Percentiles rank a stretch among this genome's conserved stretches.
Evolutionary conservation across 64 coral and sea anemone genomes (phyloP).

Genomic region (Trachythela sp.): DNA sequence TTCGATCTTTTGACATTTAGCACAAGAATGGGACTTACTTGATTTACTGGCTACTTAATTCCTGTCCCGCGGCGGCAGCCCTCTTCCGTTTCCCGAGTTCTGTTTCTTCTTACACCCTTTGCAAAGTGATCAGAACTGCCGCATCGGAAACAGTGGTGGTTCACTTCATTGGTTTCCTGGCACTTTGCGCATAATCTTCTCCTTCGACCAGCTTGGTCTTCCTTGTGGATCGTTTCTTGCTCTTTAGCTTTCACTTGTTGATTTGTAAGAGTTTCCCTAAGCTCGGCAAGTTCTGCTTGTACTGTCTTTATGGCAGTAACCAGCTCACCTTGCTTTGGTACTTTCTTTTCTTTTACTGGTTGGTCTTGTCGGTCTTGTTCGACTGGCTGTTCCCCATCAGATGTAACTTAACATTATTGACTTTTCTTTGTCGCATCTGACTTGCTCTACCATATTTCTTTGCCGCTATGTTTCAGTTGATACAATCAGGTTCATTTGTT

Average conservation of each 20-base stretch:
- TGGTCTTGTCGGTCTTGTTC: too few relatives aligned
- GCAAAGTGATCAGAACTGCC: constrained; percentile 48
- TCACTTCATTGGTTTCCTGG: constrained; percentile 1
- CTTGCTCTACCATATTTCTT: not conserved
- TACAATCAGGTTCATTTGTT: too few relatives aligned
- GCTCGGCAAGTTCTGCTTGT: constrained; percentile 14
- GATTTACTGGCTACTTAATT: constrained; percentile 14
- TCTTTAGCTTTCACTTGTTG: constrained; percentile 16
- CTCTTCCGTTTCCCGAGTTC: constrained; percentile 28
- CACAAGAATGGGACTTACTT: constrained; percentile 21
- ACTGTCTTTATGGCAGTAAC: constrained; percentile 5
- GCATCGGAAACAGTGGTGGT: constrained; percentile 51
- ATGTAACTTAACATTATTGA: not conserved
- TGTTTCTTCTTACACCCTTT: constrained; percentile 39
- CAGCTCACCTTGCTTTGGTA: not conserved
- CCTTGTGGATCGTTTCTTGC: not conserved
- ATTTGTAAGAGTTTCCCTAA: constrained; percentile 19
- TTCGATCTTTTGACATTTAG: constrained; percentile 8
- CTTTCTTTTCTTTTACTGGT: constrained; percentile 19
- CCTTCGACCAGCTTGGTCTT: constrained; percentile 11
- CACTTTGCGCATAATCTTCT: constrained; percentile 14
- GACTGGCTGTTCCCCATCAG: not conserved
- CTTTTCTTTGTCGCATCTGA: constrained; percentile 3
- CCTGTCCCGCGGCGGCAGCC: constrained; percentile 42
- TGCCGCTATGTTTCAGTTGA: constrained; percentile 17